phyloP scores from a whole-genome alignment of 2,888 invertebrate genomes.

The Parascotia fuliginaria region DNA sequence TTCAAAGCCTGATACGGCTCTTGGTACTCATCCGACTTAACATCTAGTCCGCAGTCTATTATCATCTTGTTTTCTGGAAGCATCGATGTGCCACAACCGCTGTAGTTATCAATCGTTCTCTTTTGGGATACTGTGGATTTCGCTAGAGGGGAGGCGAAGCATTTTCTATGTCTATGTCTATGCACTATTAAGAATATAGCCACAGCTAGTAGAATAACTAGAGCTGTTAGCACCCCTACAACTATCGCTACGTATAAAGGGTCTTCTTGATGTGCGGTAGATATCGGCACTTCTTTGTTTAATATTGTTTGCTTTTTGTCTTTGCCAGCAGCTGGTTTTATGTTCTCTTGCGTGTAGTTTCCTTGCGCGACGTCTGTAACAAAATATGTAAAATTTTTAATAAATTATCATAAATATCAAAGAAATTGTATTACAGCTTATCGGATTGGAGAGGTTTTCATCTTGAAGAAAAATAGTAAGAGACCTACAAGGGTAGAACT shows the following conservation, averaged over 20 bases:
- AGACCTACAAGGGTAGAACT: no score
- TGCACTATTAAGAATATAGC: conserved; percentile 90
- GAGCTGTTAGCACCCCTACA: conserved; percentile 90
- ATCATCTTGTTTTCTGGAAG: conserved; percentile 82
- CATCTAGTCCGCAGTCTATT: conserved; percentile 85
- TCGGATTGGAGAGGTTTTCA: no score
- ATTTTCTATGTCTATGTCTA: conserved; percentile 89
- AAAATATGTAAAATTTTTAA: no score
- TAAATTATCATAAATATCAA: no score
- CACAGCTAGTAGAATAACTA: conserved; percentile 89
- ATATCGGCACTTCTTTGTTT: conserved; percentile 87
- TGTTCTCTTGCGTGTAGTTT: conserved; percentile 90
- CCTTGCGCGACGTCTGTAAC: conserved; percentile 88
- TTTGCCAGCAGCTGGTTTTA: conserved; percentile 81
- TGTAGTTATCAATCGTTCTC: conserved; percentile 84
- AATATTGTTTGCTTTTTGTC: conserved; percentile 76
- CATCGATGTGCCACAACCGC: conserved; percentile 83
- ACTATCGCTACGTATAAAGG: conserved; percentile 91
- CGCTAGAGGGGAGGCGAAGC: conserved; percentile 89
- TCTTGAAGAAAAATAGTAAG: no score
- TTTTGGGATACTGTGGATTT: conserved; percentile 72
- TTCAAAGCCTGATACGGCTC: conserved; percentile 92
- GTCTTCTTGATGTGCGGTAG: conserved; percentile 89
- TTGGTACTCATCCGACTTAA: conserved; percentile 90
- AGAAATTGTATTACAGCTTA: no score